Base-by-base conservation (phyloP, 2,888 invertebrate genomes). In the Doris montereyensis region DNA sequence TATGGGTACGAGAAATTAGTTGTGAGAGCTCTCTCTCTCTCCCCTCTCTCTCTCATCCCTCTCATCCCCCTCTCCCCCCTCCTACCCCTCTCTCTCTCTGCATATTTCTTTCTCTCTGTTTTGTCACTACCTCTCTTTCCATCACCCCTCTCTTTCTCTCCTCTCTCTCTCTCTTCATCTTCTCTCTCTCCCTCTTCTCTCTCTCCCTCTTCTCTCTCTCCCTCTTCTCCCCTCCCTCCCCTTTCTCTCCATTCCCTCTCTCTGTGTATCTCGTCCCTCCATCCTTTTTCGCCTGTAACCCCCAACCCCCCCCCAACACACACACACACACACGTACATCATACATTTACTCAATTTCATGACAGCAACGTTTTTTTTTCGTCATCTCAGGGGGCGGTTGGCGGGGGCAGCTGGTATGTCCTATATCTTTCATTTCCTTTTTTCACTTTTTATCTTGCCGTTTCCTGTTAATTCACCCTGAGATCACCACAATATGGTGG, bases 151-250 rank as follows among this genome's bases (percentile, higher is more conserved):
- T 67, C 68, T 67, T 52, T 68, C 68, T 52, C 41, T 67, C 3
- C 41, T 68, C 58, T 58, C 30, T 58, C 58, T 73, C 8, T 30
- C 30, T 73, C 58, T 73, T 73, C 58, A 58, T 73, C 58, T 58
- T 73, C 58, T 58, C 58, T 30, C 58, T 8, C 28, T 58, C 58
- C 58, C 58, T 34, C 30, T 58, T 58, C 58, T 73, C 30, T 30
- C 30, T 58, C 73, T 58, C 58, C 73, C 58, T 58, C 58, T 28
- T 73, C 62, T 62, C 62, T 62, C 62, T 62, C 62, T 62, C 62
- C n/a, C 21, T 34, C 35, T 32, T 0, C 34, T 17, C 34, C 70
- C n/a, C n/a, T 34, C n/a, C 34, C 70, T 62, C 24, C n/a, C 24
- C 5, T 5, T 10, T 24, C 4, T 62, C 62, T 21, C 8, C 24